Percentiles rank a stretch among this genome's conserved stretches.
phyloP scores from a whole-genome alignment of 2,797 vertebrate genomes.

The Aulostomus chinensis region DNA sequence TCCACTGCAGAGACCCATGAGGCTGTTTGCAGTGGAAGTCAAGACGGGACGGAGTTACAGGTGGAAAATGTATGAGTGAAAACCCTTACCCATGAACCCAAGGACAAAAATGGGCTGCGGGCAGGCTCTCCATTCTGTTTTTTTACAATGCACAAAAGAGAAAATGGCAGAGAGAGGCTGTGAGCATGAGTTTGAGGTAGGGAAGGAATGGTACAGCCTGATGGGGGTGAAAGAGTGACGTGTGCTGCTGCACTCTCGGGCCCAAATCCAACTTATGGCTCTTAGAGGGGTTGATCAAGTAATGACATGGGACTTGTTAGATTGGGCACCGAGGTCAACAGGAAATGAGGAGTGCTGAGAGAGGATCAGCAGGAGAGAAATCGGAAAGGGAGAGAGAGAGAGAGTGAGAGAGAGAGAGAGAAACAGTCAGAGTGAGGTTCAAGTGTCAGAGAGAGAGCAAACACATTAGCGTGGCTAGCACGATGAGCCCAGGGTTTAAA shows the following conservation, averaged over 20 bases:
- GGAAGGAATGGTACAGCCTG: constrained; percentile 19
- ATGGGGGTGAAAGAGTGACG: constrained; percentile 18
- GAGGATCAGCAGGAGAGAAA: constrained; percentile 61
- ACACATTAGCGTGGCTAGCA: constrained; percentile 33
- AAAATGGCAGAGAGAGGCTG: constrained; percentile 52
- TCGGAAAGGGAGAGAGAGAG: constrained; percentile 10
- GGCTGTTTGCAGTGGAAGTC: constrained; percentile 16
- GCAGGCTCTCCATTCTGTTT: constrained; percentile 79
- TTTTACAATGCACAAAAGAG: constrained; percentile 24
- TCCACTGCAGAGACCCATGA: constrained; percentile 9
- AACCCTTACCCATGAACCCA: constrained; percentile 85
- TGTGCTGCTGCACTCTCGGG: constrained; percentile 15
- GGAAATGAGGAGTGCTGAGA: constrained; percentile 53
- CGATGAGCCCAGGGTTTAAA: constrained; percentile 11
- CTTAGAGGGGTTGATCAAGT: constrained; percentile 57
- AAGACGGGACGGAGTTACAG: constrained; percentile 4
- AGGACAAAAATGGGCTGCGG: constrained; percentile 82
- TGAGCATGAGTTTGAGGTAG: constrained; percentile 39
- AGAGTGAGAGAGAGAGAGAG: constrained; percentile 16
- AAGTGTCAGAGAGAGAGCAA: constrained; percentile 32
- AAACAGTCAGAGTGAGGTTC: constrained; percentile 40
- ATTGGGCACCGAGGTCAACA: constrained; percentile 53
- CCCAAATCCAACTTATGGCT: constrained; percentile 62
- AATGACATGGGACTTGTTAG: constrained; percentile 67
- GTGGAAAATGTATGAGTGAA: constrained; percentile 40